Evolutionary conservation across 2,797 vertebrate species (phyloP).

Genomic region (Bovichtus variegatus): DNA sequence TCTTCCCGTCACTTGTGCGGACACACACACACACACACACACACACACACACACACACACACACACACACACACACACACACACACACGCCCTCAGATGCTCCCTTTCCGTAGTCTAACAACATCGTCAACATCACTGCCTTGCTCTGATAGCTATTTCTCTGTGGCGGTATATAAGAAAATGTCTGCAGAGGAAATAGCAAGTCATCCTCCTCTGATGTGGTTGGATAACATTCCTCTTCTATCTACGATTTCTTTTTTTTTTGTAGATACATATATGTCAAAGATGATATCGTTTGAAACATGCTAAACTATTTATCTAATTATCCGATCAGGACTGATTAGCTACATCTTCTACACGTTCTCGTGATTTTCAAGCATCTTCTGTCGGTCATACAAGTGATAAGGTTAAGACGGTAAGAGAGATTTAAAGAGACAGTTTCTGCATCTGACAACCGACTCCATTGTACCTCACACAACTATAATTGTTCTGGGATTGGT

Average conservation of each 20-base stretch:
- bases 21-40: constrained; percentile 2
- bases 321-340: neutral
- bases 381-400: neutral
- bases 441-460: neutral
- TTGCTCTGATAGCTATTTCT: constrained; percentile 42
- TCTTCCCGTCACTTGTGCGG: constrained; percentile 4
- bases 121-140: constrained; percentile 11
- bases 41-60: constrained; percentile 4
- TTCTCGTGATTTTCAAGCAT: neutral
- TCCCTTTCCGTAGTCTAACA: constrained; percentile 41
- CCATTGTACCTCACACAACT: neutral
- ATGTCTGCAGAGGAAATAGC: constrained; percentile 41
- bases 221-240: constrained; percentile 36
- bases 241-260: constrained; percentile 2
- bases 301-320: neutral
- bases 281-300: neutral
- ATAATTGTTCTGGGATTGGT: neutral
- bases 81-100: constrained; percentile 3
- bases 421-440: neutral
- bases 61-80: constrained; percentile 14
- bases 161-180: constrained; percentile 22
- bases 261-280: neutral
- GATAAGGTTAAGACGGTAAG: neutral
- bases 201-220: constrained; percentile 35
- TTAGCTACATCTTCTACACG: neutral